phyloP scores from a whole-genome alignment of 2,888 invertebrate species.

The Philhelius pedissequus region DNA sequence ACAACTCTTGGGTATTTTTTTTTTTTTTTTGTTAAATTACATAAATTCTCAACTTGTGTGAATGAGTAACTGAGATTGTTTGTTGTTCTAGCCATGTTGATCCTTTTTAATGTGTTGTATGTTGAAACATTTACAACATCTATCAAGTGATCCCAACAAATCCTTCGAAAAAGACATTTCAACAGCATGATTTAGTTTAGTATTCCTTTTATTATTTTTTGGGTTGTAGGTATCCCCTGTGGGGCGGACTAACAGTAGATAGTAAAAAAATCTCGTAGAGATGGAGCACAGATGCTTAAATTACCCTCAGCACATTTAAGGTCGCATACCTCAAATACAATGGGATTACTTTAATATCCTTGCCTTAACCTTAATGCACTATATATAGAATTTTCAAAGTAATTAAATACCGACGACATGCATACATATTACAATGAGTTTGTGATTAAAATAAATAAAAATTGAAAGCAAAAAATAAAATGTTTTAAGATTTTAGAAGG shows the following conservation, averaged over 20 bases:
- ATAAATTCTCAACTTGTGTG: slow-evolving; percentile 40
- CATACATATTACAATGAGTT: too few species aligned
- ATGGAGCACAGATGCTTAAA: background rate
- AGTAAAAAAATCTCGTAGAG: background rate
- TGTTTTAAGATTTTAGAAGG: too few species aligned
- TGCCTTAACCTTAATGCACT: background rate
- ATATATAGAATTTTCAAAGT: background rate
- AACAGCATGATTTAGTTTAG: slow-evolving; percentile 24
- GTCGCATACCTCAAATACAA: background rate
- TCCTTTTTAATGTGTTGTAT: background rate
- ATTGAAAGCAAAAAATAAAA: too few species aligned
- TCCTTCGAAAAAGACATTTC: slow-evolving; percentile 16
- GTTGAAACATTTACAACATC: slow-evolving; percentile 15
- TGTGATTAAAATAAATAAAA: too few species aligned
- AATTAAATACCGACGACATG: background rate
- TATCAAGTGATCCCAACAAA: slow-evolving; percentile 17
- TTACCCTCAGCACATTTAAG: background rate
- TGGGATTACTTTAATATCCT: slow-evolving; percentile 10
- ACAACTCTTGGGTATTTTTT: slow-evolving; percentile 51
- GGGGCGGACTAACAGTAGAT: background rate
- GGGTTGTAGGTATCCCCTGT: background rate
- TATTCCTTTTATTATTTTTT: background rate
- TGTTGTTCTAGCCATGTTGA: background rate
- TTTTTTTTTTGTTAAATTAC: slow-evolving; percentile 55
- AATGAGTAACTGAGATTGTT: background rate